phyloP scores from a whole-genome alignment of 2,797 vertebrate genomes.

The Sciurus carolinensis region DNA sequence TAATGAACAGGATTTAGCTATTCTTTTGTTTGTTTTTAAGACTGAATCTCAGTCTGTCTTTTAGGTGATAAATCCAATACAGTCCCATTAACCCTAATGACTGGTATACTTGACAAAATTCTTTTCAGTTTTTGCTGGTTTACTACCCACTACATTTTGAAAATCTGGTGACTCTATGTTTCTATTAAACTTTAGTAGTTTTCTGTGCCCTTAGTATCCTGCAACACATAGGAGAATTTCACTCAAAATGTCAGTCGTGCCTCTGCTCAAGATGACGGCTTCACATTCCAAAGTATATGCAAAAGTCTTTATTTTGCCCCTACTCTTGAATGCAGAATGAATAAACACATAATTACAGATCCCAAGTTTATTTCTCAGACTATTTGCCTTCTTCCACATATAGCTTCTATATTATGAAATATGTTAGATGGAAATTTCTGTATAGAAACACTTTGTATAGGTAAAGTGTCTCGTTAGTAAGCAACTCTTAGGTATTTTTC shows the following conservation, averaged over 20 bases:
- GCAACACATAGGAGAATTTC: background rate
- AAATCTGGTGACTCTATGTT: background rate
- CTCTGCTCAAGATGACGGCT: background rate
- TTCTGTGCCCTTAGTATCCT: background rate
- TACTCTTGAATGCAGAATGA: background rate
- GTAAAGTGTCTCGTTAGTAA: background rate
- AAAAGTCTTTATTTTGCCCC: conserved; percentile 31
- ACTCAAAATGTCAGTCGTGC: background rate
- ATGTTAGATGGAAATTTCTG: background rate
- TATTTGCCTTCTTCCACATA: background rate
- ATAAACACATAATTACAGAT: background rate
- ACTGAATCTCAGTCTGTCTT: background rate
- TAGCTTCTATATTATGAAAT: background rate
- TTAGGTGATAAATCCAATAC: no score
- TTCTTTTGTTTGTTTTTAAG: background rate
- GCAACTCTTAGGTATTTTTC: background rate
- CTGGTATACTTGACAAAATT: no score
- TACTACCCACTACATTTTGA: background rate
- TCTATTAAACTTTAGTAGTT: background rate
- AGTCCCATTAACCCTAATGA: no score
- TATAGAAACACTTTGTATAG: background rate
- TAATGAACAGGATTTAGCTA: background rate
- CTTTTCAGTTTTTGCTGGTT: background rate
- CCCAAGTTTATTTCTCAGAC: no score
- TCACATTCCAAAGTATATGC: background rate